Base-by-base conservation (phyloP, 2,113 vertebrate species). In the Ptychochromis oligacanthus region DNA sequence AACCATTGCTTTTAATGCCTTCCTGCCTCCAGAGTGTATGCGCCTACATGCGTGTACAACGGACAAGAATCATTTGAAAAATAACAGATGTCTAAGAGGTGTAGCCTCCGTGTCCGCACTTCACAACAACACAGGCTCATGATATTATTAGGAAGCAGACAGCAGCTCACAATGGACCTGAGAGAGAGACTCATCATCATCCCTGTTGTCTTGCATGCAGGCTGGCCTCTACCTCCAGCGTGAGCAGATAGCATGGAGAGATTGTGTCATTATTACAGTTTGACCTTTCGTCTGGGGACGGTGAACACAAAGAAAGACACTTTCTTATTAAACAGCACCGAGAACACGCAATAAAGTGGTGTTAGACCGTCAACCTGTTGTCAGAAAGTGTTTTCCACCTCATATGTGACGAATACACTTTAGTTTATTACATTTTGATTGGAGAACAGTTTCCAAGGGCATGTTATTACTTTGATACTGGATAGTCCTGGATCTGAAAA, bases 261-360 rank as follows among this genome's bases (percentile, higher is more conserved):
- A 84, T 58, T 38, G 52, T 70, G 75, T 62, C 18, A 3, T 84
- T 81, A 79, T 87, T 81, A 74, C 24, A 10, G 28, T 77, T 84
- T 82, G 80, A 79, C 77, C 55, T 83, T 83, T 87, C 26, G 15
- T 79, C 12, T 64, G 7, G 15, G 22, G 13, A 75, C 3, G 49
- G 54, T 7, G 4, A 78, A 54, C n/a, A 34, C n/a, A 46, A 24
- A 17, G 54, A 57, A 57, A 46, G 24, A 65, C 65, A 57, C 49
- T 10, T 20, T 60, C 55, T 79, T 60, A 59, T 80, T 60, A 56
- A 65, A 83, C 28, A 38, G 8, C n/a, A 14, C 34, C 6, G 15
- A 58, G 34, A n/a, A 57, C 12, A 17, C 58, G 34, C 36, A 77
- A 56, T 46, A 43, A 59, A 78, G 20, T 6, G 5, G 40, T 36